Percentiles rank a stretch among this genome's conserved stretches.
Conservation (phyloP, 2,888 invertebrate genomes). For the Orthosia cruda region DNA sequence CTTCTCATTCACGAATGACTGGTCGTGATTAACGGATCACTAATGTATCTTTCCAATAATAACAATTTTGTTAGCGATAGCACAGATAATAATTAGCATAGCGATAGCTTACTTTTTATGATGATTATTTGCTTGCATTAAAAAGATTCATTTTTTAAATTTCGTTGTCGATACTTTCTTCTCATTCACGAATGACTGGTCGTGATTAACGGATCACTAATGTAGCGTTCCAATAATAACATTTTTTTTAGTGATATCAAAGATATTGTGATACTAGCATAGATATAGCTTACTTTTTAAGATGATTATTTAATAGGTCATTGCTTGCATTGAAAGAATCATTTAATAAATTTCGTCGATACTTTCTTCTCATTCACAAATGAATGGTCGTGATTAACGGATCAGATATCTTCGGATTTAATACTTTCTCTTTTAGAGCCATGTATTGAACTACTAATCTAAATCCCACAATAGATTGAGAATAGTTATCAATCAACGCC, state of each 20-base stretch:
- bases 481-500: conserved; percentile 41
- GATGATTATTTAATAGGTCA: not conserved
- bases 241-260: too few species aligned
- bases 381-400: conserved; percentile 43
- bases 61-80: too few species aligned
- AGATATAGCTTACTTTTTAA: too few species aligned
- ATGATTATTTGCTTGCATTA: not conserved
- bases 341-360: conserved; percentile 15
- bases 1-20: conserved; percentile 39
- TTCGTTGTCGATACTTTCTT: conserved; percentile 28
- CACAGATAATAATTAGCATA: too few species aligned
- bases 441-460: conserved; percentile 23
- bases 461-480: conserved; percentile 27
- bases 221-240: too few species aligned
- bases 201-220: conserved; percentile 51
- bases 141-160: conserved; percentile 15
- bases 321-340: conserved; percentile 12
- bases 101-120: too few species aligned
- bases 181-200: conserved; percentile 38
- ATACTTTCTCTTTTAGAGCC: conserved; percentile 48
- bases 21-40: conserved; percentile 47
- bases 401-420: conserved; percentile 35
- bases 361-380: conserved; percentile 43
- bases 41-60: too few species aligned
- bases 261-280: too few species aligned